phyloP scores from a whole-genome alignment of 2,113 vertebrate species.

The Chamaea fasciata region DNA sequence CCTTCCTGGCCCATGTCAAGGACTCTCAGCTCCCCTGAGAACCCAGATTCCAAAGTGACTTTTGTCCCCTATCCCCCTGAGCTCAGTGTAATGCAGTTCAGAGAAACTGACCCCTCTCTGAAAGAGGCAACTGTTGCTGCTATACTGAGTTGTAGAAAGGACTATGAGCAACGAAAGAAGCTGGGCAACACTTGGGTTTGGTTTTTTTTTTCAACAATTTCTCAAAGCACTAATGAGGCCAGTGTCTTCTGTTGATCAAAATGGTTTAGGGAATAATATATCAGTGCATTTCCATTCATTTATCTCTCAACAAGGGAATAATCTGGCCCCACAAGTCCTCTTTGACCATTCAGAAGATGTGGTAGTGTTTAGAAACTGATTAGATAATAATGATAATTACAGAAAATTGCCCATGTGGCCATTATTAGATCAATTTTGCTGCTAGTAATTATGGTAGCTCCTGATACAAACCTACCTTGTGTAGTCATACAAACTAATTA shows the following conservation, averaged over 20 bases:
- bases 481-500: constrained; percentile 51
- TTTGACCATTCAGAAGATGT: neutral
- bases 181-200: neutral
- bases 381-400: constrained; percentile 45
- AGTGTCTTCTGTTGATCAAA: neutral
- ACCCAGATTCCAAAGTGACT: neutral
- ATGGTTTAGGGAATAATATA: neutral
- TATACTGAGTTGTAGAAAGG: neutral
- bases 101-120: neutral
- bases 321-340: neutral
- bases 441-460: neutral
- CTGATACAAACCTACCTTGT: constrained; percentile 21
- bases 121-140: neutral
- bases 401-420: neutral
- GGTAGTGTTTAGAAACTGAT: neutral
- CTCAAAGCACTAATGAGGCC: neutral
- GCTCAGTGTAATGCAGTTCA: neutral
- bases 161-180: neutral
- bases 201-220: neutral
- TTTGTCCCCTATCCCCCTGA: accelerated
- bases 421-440: neutral
- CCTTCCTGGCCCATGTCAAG: accelerated
- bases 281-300: neutral
- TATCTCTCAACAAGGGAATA: neutral
- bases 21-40: neutral